Percentiles rank a stretch among this genome's conserved stretches.
Evolutionary conservation across 2,797 vertebrate genomes (phyloP).

Genomic region (Sorex maritimensis): DNA sequence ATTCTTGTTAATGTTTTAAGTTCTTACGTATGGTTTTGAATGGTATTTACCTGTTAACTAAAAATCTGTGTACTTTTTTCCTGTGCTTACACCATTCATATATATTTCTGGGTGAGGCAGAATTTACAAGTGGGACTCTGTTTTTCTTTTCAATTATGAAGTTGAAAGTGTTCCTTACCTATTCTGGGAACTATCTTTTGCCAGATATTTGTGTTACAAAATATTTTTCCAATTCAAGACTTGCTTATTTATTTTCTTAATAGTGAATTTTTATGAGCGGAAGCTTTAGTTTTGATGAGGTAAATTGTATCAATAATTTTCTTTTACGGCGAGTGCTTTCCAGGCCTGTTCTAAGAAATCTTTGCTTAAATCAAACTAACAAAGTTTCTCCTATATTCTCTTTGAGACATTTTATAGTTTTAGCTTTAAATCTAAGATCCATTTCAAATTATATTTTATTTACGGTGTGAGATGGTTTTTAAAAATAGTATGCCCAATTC

Average conservation of each 20-base stretch:
- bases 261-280: slow-evolving; percentile 4
- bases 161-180: background rate
- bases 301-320: slow-evolving; percentile 21
- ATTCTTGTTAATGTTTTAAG: background rate
- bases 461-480: background rate
- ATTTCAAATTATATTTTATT: slow-evolving; percentile 25
- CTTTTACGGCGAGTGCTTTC: background rate
- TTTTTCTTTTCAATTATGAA: background rate
- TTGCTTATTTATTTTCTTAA: background rate
- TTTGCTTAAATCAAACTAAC: slow-evolving; percentile 5
- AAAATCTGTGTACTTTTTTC: too few relatives aligned
- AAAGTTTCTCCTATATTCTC: background rate
- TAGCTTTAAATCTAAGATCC: slow-evolving; percentile 8
- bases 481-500: background rate
- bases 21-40: background rate
- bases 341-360: background rate
- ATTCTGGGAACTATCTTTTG: background rate
- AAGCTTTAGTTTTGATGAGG: slow-evolving; percentile 53
- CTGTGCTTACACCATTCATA: background rate
- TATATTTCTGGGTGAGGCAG: background rate
- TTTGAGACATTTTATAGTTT: slow-evolving; percentile 16
- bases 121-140: background rate
- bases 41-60: background rate
- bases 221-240: background rate
- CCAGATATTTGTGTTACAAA: background rate